A percentile compares a stretch with the other conserved stretches of the same genome.
Conservation (phyloP, 2,797 vertebrate species). For the Ctenochaetus hawaiiensis region DNA sequence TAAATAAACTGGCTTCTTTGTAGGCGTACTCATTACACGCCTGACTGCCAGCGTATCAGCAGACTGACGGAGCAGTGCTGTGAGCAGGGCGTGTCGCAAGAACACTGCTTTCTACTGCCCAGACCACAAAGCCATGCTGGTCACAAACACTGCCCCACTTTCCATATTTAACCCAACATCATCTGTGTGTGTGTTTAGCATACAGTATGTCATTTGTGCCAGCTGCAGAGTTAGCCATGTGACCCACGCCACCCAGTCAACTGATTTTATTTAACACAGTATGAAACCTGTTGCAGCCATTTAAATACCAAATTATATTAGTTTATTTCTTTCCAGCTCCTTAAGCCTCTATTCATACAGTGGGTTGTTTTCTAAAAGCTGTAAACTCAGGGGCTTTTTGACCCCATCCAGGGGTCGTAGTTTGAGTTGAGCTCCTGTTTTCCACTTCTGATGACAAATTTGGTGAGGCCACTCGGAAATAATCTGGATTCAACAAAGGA, state of each 20-base stretch:
- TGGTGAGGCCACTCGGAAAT: conserved; percentile 69
- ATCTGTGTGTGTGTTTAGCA: conserved; percentile 33
- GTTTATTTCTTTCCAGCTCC: not conserved
- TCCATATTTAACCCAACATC: conserved; percentile 74
- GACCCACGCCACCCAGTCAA: conserved; percentile 1
- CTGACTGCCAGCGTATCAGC: conserved; percentile 25
- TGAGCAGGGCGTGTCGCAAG: conserved; percentile 72
- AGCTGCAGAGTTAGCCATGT: conserved; percentile 19
- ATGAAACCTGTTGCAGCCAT: not conserved
- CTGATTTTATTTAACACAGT: not conserved
- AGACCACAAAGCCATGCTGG: conserved; percentile 71
- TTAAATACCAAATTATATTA: not conserved
- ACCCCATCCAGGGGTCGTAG: conserved; percentile 14
- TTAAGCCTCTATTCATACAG: conserved; percentile 26
- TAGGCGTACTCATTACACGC: not conserved
- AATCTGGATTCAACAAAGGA: conserved; percentile 73
- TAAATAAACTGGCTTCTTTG: conserved; percentile 1
- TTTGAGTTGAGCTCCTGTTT: conserved; percentile 29
- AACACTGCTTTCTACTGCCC: conserved; percentile 50
- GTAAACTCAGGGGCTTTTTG: not conserved
- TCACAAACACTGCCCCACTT: conserved; percentile 59
- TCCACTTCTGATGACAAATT: conserved; percentile 25
- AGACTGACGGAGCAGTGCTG: conserved; percentile 15
- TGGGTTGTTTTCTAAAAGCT: not conserved
- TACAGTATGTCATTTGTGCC: conserved; percentile 31